phyloP scores from a whole-genome alignment of 2,797 vertebrate species.

The Lepus oiostolus region DNA sequence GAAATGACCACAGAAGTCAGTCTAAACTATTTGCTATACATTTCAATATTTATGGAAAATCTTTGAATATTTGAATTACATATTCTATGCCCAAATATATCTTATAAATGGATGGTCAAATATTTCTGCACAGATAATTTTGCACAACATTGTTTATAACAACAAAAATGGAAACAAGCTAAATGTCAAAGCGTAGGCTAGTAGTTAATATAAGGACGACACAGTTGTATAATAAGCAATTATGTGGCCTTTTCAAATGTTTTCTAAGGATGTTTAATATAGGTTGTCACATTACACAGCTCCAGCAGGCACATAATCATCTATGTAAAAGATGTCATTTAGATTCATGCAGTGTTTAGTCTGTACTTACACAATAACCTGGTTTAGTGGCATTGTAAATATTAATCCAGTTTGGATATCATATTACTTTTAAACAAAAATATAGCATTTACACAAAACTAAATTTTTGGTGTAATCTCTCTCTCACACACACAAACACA shows the following conservation, averaged over 20 bases:
- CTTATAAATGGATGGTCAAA: constrained; percentile 7
- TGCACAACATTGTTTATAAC: neutral
- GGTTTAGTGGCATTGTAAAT: neutral
- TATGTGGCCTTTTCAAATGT: neutral
- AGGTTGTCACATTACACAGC: neutral
- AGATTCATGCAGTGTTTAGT: neutral
- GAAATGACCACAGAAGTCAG: neutral
- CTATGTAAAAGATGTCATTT: neutral
- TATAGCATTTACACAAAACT: neutral
- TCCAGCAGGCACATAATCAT: neutral
- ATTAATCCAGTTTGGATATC: neutral
- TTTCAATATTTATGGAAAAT: neutral
- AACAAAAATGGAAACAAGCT: neutral
- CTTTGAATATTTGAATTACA: neutral
- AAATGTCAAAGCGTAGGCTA: neutral
- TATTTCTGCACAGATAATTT: neutral
- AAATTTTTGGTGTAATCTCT: neutral
- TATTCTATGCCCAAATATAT: neutral
- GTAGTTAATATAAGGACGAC: neutral
- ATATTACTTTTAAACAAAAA: constrained; percentile 18
- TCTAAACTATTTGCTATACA: neutral
- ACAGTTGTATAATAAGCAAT: neutral
- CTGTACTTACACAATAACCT: neutral
- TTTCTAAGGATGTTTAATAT: neutral
- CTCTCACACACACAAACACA: too few species aligned